These are phyloP conservation scores for Anthrax anthrax DNA, from an alignment of 2,888 invertebrate genomes.

Conservation along the genomic window DNA sequence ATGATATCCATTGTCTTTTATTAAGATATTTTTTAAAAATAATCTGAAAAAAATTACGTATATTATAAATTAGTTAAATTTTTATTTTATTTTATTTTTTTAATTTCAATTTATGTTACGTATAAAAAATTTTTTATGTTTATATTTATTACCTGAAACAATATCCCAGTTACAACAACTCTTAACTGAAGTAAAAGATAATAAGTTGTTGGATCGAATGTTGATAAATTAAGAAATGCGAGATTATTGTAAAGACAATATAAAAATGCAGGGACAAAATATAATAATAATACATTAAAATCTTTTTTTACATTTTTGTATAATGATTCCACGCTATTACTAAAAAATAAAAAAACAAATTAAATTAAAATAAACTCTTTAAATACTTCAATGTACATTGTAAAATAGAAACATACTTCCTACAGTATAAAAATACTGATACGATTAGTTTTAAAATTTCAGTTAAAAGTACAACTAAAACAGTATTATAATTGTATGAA, in stretches of 20 bases:
- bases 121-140: neutral
- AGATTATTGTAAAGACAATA: conserved; percentile 93
- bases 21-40: conserved; percentile 73
- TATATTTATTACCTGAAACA: conserved; percentile 63
- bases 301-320: conserved; percentile 43
- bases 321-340: conserved; percentile 42
- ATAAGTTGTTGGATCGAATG: conserved; percentile 90
- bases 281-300: conserved; percentile 54
- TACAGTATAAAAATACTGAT: conserved; percentile 55
- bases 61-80: neutral
- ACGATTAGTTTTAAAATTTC: conserved; percentile 71
- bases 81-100: neutral
- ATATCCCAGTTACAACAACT: conserved; percentile 80
- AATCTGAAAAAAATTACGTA: conserved; percentile 38
- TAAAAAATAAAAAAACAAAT: conserved; percentile 35
- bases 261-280: conserved; percentile 79
- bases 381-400: no score
- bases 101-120: no score
- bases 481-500: conserved; percentile 73
- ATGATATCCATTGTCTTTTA: conserved; percentile 73
- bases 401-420: conserved; percentile 39
- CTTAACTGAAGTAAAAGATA: conserved; percentile 78
- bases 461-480: conserved; percentile 74
- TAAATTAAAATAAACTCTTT: neutral
- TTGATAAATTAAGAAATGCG: conserved; percentile 76